phyloP scores from a whole-genome alignment of 2,888 invertebrate genomes.

The Stenodema calcarata region DNA sequence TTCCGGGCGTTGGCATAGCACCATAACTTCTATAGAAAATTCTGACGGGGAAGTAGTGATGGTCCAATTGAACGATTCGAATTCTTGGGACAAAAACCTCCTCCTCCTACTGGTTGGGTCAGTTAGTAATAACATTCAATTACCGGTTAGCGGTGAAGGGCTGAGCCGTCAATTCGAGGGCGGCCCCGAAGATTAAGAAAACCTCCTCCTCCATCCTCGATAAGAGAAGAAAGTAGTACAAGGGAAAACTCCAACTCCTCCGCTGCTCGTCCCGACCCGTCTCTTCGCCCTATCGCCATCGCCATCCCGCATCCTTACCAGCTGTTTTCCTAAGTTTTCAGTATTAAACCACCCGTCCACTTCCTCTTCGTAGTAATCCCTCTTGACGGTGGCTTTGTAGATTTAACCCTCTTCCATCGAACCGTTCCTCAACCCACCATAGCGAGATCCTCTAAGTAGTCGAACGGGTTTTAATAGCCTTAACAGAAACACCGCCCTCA shows the following conservation, averaged over 20 bases:
- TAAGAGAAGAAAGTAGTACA: slow-evolving; percentile 27
- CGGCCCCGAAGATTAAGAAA: slow-evolving; percentile 6
- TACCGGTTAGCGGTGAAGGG: neutral
- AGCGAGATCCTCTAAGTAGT: slow-evolving; percentile 10
- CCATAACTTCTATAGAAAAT: too few species aligned
- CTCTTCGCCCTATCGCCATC: neutral
- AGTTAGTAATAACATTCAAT: slow-evolving; percentile 9
- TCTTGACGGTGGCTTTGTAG: slow-evolving; percentile 29
- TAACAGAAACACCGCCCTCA: too few species aligned
- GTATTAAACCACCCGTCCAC: slow-evolving; percentile 38
- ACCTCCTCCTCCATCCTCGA: neutral
- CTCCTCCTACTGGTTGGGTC: too few species aligned
- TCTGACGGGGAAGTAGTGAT: too few species aligned
- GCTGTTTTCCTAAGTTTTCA: slow-evolving; percentile 19
- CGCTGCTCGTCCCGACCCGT: neutral
- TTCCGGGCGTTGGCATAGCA: too few species aligned
- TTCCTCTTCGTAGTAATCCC: slow-evolving; percentile 30
- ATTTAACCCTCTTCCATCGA: slow-evolving; percentile 1
- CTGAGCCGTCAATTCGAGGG: neutral
- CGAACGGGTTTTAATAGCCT: slow-evolving; percentile 24
- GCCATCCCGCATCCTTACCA: neutral
- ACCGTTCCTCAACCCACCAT: neutral
- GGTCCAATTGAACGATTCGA: neutral
- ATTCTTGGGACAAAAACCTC: too few species aligned
- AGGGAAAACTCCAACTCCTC: slow-evolving; percentile 25